A percentile compares a stretch with the other conserved stretches of the same genome.
These are phyloP conservation scores for Mixornis gularis DNA, from an alignment of 2,113 vertebrate species.

Conservation along the genomic window DNA sequence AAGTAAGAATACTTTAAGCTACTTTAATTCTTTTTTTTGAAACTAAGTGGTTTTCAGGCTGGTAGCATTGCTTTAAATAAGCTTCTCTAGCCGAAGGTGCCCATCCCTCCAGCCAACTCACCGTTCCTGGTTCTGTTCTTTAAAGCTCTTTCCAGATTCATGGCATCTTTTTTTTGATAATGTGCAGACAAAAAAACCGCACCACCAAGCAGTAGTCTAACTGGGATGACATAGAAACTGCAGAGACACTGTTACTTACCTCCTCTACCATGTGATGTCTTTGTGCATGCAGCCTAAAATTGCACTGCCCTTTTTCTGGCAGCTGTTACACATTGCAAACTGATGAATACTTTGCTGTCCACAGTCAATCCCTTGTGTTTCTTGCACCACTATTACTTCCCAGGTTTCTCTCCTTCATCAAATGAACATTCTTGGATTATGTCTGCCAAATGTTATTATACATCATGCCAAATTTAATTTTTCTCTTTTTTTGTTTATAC, in stretches of 20 bases:
- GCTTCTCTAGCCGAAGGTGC: background rate
- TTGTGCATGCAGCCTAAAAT: background rate
- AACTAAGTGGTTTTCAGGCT: background rate
- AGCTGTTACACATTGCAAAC: conserved; percentile 29
- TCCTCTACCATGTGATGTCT: background rate
- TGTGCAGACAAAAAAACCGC: background rate
- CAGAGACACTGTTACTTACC: background rate
- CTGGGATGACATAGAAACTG: background rate
- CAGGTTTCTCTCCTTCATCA: conserved; percentile 10
- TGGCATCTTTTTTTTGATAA: background rate
- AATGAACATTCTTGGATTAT: background rate
- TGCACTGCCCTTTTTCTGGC: background rate
- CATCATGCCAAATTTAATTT: background rate
- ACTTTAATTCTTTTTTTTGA: background rate
- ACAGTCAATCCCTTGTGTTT: background rate
- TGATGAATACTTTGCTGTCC: conserved; percentile 27
- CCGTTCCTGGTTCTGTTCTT: background rate
- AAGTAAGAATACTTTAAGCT: background rate
- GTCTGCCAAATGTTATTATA: background rate
- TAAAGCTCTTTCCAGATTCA: background rate
- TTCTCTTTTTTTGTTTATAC: background rate
- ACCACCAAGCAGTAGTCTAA: background rate
- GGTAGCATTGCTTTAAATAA: background rate
- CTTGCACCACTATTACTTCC: background rate
- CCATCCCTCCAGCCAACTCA: background rate